phyloP scores from a whole-genome alignment of 2,888 invertebrate genomes.

The Troides aeacus region DNA sequence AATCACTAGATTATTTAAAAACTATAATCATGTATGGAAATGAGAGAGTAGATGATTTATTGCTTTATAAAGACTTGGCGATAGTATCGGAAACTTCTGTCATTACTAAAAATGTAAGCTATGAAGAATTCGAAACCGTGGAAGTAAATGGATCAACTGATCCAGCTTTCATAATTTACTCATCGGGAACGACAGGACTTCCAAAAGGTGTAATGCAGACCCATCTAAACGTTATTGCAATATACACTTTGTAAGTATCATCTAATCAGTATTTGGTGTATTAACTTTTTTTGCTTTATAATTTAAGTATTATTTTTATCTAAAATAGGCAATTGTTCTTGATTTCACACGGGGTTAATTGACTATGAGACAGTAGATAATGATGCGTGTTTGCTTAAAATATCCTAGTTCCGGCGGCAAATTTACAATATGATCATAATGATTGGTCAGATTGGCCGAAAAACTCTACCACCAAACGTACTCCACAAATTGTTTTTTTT shows the following conservation, averaged over 20 bases:
- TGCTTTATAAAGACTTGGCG: conserved; percentile 29
- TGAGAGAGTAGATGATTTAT: not conserved
- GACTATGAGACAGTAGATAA: too few species aligned
- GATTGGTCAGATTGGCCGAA: too few species aligned
- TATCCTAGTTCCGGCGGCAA: too few species aligned
- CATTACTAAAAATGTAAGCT: conserved; percentile 18
- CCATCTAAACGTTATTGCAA: conserved; percentile 34
- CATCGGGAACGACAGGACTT: conserved; percentile 46
- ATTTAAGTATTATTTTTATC: too few species aligned
- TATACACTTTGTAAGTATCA: conserved; percentile 19
- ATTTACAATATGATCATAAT: too few species aligned
- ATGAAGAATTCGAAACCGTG: conserved; percentile 34
- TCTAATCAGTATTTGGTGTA: not conserved
- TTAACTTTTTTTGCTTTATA: too few species aligned
- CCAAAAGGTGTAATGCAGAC: conserved; percentile 46
- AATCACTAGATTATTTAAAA: not conserved
- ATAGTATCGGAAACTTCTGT: not conserved
- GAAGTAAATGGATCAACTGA: conserved; percentile 37
- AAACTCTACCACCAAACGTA: too few species aligned
- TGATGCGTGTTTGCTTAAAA: too few species aligned
- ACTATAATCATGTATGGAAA: not conserved
- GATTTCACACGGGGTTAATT: too few species aligned
- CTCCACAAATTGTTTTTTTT: too few species aligned
- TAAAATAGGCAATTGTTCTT: too few species aligned
- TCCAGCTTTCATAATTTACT: conserved; percentile 39